A percentile compares a stretch with the other conserved stretches of the same genome.
These are phyloP conservation scores for Ips nitidus DNA, from an alignment of 1,140 invertebrate species.

Conservation along the genomic window DNA sequence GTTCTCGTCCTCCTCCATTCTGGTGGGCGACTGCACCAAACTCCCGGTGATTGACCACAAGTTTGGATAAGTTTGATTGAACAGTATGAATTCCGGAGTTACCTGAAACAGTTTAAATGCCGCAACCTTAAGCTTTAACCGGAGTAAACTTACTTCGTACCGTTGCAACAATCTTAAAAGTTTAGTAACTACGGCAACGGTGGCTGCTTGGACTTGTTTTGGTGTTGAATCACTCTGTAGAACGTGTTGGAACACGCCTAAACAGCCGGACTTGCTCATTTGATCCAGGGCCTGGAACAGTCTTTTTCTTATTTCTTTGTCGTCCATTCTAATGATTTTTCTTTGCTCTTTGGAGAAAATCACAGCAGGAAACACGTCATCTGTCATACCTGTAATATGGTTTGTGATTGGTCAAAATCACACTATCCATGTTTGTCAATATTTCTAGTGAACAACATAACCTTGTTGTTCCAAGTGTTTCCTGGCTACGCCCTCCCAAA, in stretches of 20 bases:
- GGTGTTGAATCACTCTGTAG: slow-evolving; percentile 12
- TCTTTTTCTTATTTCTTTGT: slow-evolving; percentile 30
- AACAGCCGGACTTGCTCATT: slow-evolving; percentile 29
- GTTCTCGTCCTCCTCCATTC: slow-evolving; percentile 10
- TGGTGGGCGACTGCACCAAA: slow-evolving; percentile 5
- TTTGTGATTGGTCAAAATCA: not conserved
- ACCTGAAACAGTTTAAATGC: slow-evolving; percentile 15
- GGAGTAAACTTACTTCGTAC: slow-evolving; percentile 19
- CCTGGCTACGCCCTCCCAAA: slow-evolving; percentile 23
- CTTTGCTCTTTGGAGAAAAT: slow-evolving; percentile 33
- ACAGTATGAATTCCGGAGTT: slow-evolving; percentile 32
- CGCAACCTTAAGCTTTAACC: too few relatives aligned
- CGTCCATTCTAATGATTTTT: slow-evolving; percentile 26
- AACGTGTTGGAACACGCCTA: slow-evolving; percentile 19
- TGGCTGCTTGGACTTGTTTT: slow-evolving; percentile 15
- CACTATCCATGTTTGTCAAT: not conserved
- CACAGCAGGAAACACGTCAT: slow-evolving; percentile 26
- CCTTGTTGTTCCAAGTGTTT: slow-evolving; percentile 31
- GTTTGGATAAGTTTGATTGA: slow-evolving; percentile 32
- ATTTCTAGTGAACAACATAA: not conserved
- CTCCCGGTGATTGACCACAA: slow-evolving; percentile 21
- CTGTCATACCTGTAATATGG: slow-evolving; percentile 28
- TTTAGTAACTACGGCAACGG: slow-evolving; percentile 20
- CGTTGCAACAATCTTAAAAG: slow-evolving; percentile 22
- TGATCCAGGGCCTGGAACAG: slow-evolving; percentile 19